phyloP scores from a whole-genome alignment of 2,888 invertebrate genomes.

The Argynnis bischoffii region DNA sequence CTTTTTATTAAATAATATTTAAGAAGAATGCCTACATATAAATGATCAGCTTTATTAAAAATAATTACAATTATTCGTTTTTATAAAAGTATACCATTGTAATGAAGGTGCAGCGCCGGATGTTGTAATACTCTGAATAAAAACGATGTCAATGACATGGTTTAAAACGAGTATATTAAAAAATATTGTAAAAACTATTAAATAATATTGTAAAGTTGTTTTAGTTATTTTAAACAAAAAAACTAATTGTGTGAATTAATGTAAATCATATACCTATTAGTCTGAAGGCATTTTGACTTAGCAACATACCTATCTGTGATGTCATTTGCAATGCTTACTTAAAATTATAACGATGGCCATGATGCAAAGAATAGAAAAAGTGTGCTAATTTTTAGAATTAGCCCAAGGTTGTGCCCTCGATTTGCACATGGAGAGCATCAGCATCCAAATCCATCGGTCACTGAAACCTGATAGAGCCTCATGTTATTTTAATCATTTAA shows the following conservation, averaged over 20 bases:
- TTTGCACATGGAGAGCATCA: slow-evolving; percentile 61
- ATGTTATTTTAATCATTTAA: neutral
- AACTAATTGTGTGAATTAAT: neutral
- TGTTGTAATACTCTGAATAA: slow-evolving; percentile 3
- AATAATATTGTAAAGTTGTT: neutral
- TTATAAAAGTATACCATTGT: neutral
- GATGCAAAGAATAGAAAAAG: slow-evolving; percentile 61
- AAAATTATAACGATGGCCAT: slow-evolving; percentile 42
- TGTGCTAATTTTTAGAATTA: slow-evolving; percentile 75
- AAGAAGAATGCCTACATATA: too few relatives aligned
- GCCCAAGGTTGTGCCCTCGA: slow-evolving; percentile 76
- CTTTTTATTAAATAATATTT: too few relatives aligned
- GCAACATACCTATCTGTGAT: slow-evolving; percentile 3
- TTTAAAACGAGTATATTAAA: slow-evolving; percentile 7
- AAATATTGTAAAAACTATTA: neutral
- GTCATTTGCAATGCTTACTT: slow-evolving; percentile 27
- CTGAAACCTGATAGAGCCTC: slow-evolving; percentile 43
- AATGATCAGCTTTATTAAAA: too few relatives aligned
- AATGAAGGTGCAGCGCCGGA: too few relatives aligned
- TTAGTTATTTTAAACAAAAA: neutral
- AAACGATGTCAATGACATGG: slow-evolving; percentile 15
- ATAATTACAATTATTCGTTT: neutral
- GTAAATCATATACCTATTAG: slow-evolving; percentile 1
- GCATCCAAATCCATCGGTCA: slow-evolving; percentile 60
- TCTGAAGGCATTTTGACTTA: slow-evolving; percentile 6